These are phyloP conservation scores for Caenorhabditis doughertyi DNA, from an alignment of 2,888 invertebrate species.

Conservation along the genomic window DNA sequence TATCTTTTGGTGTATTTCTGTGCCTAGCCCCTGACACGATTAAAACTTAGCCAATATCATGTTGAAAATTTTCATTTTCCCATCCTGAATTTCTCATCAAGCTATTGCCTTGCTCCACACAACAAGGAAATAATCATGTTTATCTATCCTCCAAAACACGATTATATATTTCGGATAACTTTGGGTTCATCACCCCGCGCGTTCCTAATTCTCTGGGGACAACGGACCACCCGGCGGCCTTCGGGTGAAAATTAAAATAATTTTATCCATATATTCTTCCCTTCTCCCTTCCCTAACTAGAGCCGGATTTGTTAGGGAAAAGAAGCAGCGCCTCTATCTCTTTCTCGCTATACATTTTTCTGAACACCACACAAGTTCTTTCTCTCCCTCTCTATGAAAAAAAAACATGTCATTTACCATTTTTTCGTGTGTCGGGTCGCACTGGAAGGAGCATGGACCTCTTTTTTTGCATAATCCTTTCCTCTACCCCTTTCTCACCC, in stretches of 20 bases:
- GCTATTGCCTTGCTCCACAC: neutral
- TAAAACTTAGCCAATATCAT: too few relatives aligned
- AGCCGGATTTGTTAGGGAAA: slow-evolving; percentile 43
- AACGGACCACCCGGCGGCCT: too few relatives aligned
- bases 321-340: slow-evolving; percentile 14
- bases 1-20: too few relatives aligned
- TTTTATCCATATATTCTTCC: slow-evolving; percentile 36
- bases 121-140: slow-evolving; percentile 23
- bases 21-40: too few relatives aligned
- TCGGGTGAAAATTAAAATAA: slow-evolving; percentile 54
- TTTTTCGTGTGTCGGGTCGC: too few relatives aligned
- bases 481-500: slow-evolving; percentile 4
- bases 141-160: slow-evolving; percentile 6
- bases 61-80: too few relatives aligned
- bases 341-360: slow-evolving; percentile 7
- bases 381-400: neutral
- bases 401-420: slow-evolving; percentile 21
- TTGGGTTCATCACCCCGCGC: slow-evolving; percentile 22
- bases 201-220: slow-evolving; percentile 2
- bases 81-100: too few relatives aligned
- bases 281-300: neutral
- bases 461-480: slow-evolving; percentile 49
- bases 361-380: slow-evolving; percentile 31
- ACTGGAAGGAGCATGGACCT: neutral
- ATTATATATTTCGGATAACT: neutral